Base-by-base conservation (phyloP, 2,888 invertebrate genomes). In the Drosophila quinaria region DNA sequence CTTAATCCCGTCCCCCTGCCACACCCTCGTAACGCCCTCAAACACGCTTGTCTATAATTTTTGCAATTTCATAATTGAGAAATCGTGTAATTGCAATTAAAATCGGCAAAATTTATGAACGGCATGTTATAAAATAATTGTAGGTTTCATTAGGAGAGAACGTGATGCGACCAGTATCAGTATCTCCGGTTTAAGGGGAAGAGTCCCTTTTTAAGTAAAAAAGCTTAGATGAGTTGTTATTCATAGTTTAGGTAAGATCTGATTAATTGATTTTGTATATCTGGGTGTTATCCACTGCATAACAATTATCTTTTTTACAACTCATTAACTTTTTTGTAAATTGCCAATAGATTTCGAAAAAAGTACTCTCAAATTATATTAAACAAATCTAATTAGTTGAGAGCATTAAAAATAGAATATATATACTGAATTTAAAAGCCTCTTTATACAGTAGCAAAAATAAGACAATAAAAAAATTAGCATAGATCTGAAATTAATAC, bases 21-120 rank as follows among this genome's bases (percentile, higher is more conserved):
- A 25, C 46, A 13, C 37, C 59, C 8, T 8, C 8, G 0, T 3
- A 37, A 5, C n/a, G 4, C 37, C 37, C 33, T 39, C 29, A 1
- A 4, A 54, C 17, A n/a, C 49, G 9, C n/a, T 60, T 52, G 41
- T 22, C 64, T 41, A 66, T 69, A 39, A 52, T 78, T 75, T 80
- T 59, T 61, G 70, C 73, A 70, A 76, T 70, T 69, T 62, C 65
- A 71, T 87, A 70, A 85, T 87, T 56, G 76, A 66, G 56, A 82
- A 87, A 72, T 84, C 84, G 84, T 84, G 84, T 80, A 76, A 64
- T n/a, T 56, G 68, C 72, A 82, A 87, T 82, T 84, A 78, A 60
- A 49, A 31, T 33, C 10, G 31, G 17, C 25, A 64, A 46, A 74
- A 61, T 67, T 44, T 63, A 72, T 58, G 19, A 29, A 13, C 9